Conservation (phyloP, 2,888 invertebrate species). For the Sphaerophoria taeniata region DNA sequence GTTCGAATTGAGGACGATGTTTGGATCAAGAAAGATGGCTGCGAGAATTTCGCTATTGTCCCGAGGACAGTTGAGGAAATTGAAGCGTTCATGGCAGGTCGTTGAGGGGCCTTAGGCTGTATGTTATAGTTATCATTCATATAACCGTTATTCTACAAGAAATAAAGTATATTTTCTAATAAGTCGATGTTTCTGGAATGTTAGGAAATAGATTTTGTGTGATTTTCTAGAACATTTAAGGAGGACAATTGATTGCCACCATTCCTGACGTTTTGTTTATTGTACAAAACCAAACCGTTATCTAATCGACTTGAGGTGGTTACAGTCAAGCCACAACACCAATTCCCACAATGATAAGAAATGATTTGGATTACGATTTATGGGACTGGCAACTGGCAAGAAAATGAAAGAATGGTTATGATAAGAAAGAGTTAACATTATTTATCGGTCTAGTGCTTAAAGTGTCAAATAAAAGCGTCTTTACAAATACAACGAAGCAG, state of each 20-base stretch:
- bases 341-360: conserved; percentile 22
- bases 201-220: neutral
- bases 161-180: conserved; percentile 1
- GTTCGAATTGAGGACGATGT: conserved; percentile 99
- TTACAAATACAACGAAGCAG: conserved; percentile 97
- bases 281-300: conserved; percentile 3
- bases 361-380: neutral
- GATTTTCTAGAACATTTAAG: too few relatives aligned
- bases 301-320: neutral
- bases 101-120: neutral
- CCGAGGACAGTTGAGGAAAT: conserved; percentile 90
- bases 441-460: conserved; percentile 2
- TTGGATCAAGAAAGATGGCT: conserved; percentile 91
- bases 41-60: conserved; percentile 94
- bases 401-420: too few relatives aligned
- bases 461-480: conserved; percentile 18
- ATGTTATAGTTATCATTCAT: neutral
- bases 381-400: neutral
- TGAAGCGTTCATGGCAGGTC: conserved; percentile 81
- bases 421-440: neutral
- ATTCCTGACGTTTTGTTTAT: neutral
- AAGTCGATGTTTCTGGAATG: neutral
- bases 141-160: conserved; percentile 21
- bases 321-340: neutral
- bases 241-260: too few relatives aligned